Base-by-base conservation (phyloP, 37 sponge, comb jelly and placozoan genomes). In the Dysidea cf. avara region DNA sequence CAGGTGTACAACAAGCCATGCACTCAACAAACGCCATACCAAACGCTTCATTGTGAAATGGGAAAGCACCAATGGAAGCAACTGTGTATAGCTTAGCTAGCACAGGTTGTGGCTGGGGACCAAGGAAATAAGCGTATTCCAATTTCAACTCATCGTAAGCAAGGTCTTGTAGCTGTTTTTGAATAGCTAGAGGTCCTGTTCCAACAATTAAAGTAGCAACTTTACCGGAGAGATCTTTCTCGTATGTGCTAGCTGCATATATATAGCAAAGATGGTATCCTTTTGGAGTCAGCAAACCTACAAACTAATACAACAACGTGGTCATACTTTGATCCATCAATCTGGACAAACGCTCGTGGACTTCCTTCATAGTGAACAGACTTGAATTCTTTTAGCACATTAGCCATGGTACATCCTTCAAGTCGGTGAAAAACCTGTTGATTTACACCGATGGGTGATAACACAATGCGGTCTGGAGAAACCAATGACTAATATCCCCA, bases 1-100 rank as follows among this genome's bases (percentile, higher is more conserved):
- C 61, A 58, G 61, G 61, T 14, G 61, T 58, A n/a, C 61, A 11
- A 58, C 61, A 58, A 9, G 61, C 61, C 61, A 58, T 58, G 61
- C 61, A 58, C 25, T 58, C 61, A 21, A 58, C 16, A 9, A 58
- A n/a, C 17, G 25, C 17, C 61, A 58, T 18, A 18, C 61, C 61
- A 14, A 58, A 58, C 12, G 61, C 61, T 58, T 58, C 61, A 26
- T 14, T n/a, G 9, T 58, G 25, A 58, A 30, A 58, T 14, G 61
- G 24, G 9, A 9, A 58, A n/a, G 25, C 61, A 58, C 61, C 61
- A 58, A 58, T 9, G 25, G 11, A 9, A 58, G 61, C 11, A 9
- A 58, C 25, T 18, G 11, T 58, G 61, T 58, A 58, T 13, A 58
- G 61, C 25, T 58, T 58, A 30, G 61, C 61, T n/a, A 58, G 11